Base-by-base conservation (phyloP, 2,888 invertebrate genomes). In the Cantharis nigra region DNA sequence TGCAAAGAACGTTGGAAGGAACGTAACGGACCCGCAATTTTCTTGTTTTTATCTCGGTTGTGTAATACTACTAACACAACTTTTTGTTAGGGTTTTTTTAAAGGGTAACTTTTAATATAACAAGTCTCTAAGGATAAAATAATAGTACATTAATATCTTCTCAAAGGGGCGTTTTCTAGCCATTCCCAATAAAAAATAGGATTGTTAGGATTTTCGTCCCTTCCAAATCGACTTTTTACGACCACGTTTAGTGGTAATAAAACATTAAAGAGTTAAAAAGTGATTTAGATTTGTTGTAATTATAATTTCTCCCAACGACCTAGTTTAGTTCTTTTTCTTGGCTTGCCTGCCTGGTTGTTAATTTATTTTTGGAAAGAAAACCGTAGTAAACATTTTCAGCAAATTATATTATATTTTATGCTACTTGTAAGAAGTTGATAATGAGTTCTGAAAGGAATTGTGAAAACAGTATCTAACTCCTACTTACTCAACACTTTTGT, bases 181-280 rank as follows among this genome's bases (percentile, higher is more conserved):
- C 20, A 13, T 65, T 65, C 14, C 69, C 69, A 72, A 72, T 76
- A 76, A 67, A 76, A 76, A 76, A 28, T 28, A 70, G 70, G 76
- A 76, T 72, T 76, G 72, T 65, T 74, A 70, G 74, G 70, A 63
- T 73, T 74, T 74, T 74, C 70, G 30, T 70, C 74, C 70, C 63
- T 64, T 70, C 65, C 64, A 74, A 74, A 74, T 70, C 74, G 74
- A 74, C 74, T 64, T 70, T 33, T 70, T 33, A 63, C 69, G 63
- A 69, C 64, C 64, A 76, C 72, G 76, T 76, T 72, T 70, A 76
- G 72, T 63, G 33, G 70, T 72, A 72, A 76, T 76, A 76, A 76
- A 76, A 76, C 72, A 76, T 76, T 76, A 72, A 76, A 76, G 76
- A 49, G 33, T 70, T 72, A 65, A 69, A 72, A 72, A 76, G 76